These are phyloP conservation scores for Neosilurus mollespiculum DNA, from an alignment of 2,797 vertebrate genomes.

Conservation along the genomic window DNA sequence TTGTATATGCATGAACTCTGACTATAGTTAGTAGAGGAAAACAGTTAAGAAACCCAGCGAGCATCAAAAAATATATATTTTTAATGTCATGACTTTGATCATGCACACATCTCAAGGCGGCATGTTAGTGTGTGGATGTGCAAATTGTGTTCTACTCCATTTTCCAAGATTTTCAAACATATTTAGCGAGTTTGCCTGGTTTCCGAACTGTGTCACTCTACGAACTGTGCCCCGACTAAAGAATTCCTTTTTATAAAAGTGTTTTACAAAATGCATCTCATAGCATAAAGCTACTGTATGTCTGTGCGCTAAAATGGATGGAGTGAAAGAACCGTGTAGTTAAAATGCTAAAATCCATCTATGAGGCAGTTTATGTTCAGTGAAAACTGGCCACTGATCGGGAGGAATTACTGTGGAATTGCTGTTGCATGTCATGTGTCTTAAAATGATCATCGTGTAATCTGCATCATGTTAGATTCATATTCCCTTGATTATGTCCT, in stretches of 20 bases:
- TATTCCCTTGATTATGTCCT: not conserved
- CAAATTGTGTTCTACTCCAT: no score
- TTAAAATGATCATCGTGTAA: not conserved
- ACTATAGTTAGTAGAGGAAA: no score
- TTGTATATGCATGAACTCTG: not conserved
- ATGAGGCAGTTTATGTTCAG: constrained; percentile 23
- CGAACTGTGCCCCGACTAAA: not conserved
- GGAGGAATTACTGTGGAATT: not conserved
- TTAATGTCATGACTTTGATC: no score
- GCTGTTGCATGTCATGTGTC: not conserved
- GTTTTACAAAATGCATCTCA: not conserved
- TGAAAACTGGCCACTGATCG: constrained; percentile 18
- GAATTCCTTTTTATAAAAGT: not conserved
- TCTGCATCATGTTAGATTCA: not conserved
- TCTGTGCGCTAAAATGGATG: not conserved
- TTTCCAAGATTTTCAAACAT: no score
- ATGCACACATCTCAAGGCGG: no score
- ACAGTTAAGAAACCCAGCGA: no score
- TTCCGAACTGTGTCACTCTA: no score
- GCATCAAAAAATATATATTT: no score
- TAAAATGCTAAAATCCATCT: not conserved
- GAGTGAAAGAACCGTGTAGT: not conserved
- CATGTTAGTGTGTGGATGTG: no score
- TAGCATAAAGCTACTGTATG: not conserved
- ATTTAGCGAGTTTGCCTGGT: no score